Percentiles rank a stretch among this genome's conserved stretches.
These are phyloP conservation scores for Coptodon rendalli DNA, from an alignment of 2,113 vertebrate genomes.

Conservation along the genomic window DNA sequence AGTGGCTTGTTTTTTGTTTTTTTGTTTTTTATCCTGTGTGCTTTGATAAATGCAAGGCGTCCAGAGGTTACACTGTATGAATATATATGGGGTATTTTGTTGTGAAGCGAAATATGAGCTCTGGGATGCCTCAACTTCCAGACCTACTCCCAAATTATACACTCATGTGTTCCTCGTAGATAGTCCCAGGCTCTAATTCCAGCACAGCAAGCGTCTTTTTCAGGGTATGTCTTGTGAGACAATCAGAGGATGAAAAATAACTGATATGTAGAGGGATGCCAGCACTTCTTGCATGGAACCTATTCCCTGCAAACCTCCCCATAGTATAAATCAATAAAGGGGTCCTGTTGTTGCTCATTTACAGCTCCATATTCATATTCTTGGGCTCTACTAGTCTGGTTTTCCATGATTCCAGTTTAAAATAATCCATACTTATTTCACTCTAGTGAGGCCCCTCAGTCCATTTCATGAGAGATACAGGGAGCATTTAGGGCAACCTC, in stretches of 20 bases:
- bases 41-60: not conserved
- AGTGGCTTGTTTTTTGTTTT: not conserved
- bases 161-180: not conserved
- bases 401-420: not conserved
- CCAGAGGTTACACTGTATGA: not conserved
- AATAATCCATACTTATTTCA: not conserved
- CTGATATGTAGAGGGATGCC: not conserved
- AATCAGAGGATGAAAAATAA: not conserved
- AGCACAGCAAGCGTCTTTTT: not conserved
- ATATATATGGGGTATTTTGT: not conserved
- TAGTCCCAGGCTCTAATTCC: not conserved
- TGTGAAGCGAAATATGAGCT: fast-evolving
- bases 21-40: not conserved
- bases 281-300: not conserved
- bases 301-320: not conserved
- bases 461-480: not conserved
- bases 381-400: fast-evolving
- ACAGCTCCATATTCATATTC: not conserved
- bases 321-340: not conserved
- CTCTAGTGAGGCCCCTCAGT: fast-evolving
- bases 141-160: not conserved
- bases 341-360: not conserved
- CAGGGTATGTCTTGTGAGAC: not conserved
- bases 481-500: not conserved
- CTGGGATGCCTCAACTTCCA: not conserved